A percentile compares a stretch with the other conserved stretches of the same genome.
These are phyloP conservation scores for Mesoclemmys tuberculata DNA, from an alignment of 2,113 vertebrate species.

Conservation along the genomic window DNA sequence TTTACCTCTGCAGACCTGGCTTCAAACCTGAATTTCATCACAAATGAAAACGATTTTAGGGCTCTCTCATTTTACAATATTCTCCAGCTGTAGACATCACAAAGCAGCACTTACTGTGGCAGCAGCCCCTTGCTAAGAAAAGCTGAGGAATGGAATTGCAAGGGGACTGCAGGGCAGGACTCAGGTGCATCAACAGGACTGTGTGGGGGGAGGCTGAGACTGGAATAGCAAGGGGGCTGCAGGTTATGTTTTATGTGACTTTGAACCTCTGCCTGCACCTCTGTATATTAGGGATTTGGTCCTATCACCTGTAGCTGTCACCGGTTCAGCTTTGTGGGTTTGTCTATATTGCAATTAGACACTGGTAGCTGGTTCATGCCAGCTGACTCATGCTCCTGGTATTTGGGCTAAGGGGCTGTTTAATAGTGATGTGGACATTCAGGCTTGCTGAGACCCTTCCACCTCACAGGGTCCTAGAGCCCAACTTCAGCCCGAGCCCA, in stretches of 20 bases:
- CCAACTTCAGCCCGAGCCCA: too few relatives aligned
- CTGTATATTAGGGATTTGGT: accelerated
- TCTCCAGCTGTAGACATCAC: neutral
- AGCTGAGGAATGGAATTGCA: accelerated
- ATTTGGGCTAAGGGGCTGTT: neutral
- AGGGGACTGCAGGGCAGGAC: neutral
- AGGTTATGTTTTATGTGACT: neutral
- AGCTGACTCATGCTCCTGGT: neutral
- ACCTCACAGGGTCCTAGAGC: neutral
- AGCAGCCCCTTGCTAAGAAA: neutral
- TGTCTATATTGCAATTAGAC: neutral
- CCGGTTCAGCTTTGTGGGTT: accelerated
- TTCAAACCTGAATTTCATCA: neutral
- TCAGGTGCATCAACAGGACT: accelerated
- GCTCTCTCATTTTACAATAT: accelerated
- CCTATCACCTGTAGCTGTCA: accelerated
- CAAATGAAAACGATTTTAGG: neutral
- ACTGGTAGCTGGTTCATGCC: too few relatives aligned
- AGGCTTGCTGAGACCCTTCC: neutral
- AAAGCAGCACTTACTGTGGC: accelerated
- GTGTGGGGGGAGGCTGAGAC: neutral
- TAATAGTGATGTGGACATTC: neutral
- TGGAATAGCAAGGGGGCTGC: neutral
- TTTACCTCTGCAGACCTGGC: accelerated
- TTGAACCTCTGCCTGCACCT: conserved; percentile 1